Base-by-base conservation (phyloP, 1,140 invertebrate genomes). In the Andricus grossulariae region DNA sequence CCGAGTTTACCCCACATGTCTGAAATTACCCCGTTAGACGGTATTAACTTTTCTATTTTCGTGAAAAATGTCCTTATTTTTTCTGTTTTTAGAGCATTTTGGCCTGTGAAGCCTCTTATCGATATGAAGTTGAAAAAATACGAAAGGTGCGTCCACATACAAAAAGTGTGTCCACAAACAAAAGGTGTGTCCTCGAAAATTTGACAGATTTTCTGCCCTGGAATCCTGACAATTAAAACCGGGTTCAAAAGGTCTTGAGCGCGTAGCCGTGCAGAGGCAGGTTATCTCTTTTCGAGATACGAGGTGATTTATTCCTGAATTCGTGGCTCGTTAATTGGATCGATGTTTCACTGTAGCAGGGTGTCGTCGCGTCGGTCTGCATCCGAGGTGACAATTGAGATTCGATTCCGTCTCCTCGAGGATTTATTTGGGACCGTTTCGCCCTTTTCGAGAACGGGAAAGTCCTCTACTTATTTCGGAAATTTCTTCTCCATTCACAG, bases 281-380 rank as follows among this genome's bases (percentile, higher is more conserved):
- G 25, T 45, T 50, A 75, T 80, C 76, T 72, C 66, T 80, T 71
- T 52, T 70, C 74, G 70, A 80, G 75, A 80, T 80, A 72, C 75
- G 74, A 70, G 52, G 71, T 84, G 79, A 85, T 86, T 85, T 86
- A 86, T 85, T 85, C 57, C 73, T 18, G 80, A 82, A 82, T 84
- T 82, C 75, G 77, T 82, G 45, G 74, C 50, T 80, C 81, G 76
- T 85, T 87, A 84, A 85, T 83, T 85, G 82, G 79, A 82, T 76
- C 73, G 79, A 45, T 55, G 66, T 79, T 79, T 72, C 74, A 78
- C 74, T 21, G 52, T 70, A 60, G 50, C 74, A 60, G 50, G 49
- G 60, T 45, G 50, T 57, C 75, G 39, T n/a, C 18, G 13, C 1
- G 15, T 78, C 60, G 25, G 16, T 79, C 75, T 75, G 79, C 57